Evolutionary conservation across 2,797 vertebrate genomes (phyloP).

Genomic region (Anabas testudineus): DNA sequence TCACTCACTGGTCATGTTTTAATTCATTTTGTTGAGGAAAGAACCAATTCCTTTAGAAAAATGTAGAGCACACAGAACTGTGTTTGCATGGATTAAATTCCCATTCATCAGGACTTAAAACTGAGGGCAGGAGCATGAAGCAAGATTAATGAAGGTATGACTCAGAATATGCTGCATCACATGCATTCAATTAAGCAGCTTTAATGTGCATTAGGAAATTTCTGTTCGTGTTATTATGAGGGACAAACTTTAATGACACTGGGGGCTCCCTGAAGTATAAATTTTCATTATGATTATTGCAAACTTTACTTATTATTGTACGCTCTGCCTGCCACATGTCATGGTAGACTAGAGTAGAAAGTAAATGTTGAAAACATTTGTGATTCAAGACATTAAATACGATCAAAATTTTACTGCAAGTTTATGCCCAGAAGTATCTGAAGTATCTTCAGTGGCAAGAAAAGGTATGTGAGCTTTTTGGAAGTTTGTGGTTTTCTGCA

Average conservation of each 20-base stretch:
- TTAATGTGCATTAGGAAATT: slow-evolving; percentile 45
- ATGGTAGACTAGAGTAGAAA: slow-evolving; percentile 16
- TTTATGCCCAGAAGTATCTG: background rate
- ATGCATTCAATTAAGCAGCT: slow-evolving; percentile 46
- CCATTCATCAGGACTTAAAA: slow-evolving; percentile 57
- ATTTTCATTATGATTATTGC: slow-evolving; percentile 22
- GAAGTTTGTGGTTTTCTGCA: no score
- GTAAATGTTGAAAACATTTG: background rate
- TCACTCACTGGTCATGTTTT: slow-evolving; percentile 52
- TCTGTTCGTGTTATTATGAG: slow-evolving; percentile 31
- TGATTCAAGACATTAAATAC: background rate
- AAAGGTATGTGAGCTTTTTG: no score
- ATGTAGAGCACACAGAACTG: slow-evolving; percentile 34
- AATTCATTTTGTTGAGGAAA: slow-evolving; percentile 33
- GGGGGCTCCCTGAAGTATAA: background rate
- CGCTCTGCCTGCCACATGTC: background rate
- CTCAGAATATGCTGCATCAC: slow-evolving; percentile 44
- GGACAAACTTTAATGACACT: slow-evolving; percentile 26
- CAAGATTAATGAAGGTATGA: slow-evolving; percentile 59
- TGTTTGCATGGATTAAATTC: slow-evolving; percentile 70
- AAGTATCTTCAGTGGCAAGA: no score
- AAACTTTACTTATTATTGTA: background rate
- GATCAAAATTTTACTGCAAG: background rate
- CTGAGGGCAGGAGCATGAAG: slow-evolving; percentile 26
- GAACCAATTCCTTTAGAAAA: slow-evolving; percentile 45